A percentile compares a stretch with the other conserved stretches of the same genome.
phyloP scores from a whole-genome alignment of 2,113 vertebrate species.

The Epinephelus lanceolatus region DNA sequence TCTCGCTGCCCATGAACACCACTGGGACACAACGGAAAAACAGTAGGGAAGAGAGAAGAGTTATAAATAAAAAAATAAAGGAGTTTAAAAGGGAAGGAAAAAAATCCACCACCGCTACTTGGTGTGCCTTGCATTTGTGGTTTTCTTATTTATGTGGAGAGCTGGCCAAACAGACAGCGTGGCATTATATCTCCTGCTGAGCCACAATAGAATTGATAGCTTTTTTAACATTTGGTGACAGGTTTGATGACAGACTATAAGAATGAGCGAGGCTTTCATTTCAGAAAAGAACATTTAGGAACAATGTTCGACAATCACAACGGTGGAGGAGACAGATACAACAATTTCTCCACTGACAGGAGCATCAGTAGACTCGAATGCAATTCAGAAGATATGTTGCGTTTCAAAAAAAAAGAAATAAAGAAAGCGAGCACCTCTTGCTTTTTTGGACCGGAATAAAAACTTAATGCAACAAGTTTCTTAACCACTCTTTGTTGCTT shows the following conservation, averaged over 20 bases:
- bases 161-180: conserved; percentile 15
- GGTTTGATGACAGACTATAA: conserved; percentile 35
- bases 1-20: conserved; percentile 99
- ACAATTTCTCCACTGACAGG: conserved; percentile 39
- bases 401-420: neutral
- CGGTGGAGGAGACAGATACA: conserved; percentile 16
- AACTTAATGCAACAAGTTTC: conserved; percentile 19
- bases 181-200: conserved; percentile 20
- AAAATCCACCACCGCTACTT: conserved; percentile 4
- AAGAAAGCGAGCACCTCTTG: neutral
- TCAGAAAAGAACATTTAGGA: conserved; percentile 41
- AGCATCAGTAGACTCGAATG: conserved; percentile 18
- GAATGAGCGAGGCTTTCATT: conserved; percentile 38
- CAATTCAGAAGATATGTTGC: conserved; percentile 20
- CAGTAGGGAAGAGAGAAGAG: neutral
- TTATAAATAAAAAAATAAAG: neutral
- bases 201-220: conserved; percentile 13
- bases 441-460: conserved; percentile 3
- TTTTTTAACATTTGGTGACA: conserved; percentile 34
- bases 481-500: neutral
- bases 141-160: conserved; percentile 35
- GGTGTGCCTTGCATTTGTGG: conserved; percentile 6
- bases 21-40: conserved; percentile 80
- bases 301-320: conserved; percentile 42
- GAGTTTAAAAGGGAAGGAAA: no score